Evolutionary conservation across 2,113 vertebrate species (phyloP).

Genomic region (Antigone vipio): DNA sequence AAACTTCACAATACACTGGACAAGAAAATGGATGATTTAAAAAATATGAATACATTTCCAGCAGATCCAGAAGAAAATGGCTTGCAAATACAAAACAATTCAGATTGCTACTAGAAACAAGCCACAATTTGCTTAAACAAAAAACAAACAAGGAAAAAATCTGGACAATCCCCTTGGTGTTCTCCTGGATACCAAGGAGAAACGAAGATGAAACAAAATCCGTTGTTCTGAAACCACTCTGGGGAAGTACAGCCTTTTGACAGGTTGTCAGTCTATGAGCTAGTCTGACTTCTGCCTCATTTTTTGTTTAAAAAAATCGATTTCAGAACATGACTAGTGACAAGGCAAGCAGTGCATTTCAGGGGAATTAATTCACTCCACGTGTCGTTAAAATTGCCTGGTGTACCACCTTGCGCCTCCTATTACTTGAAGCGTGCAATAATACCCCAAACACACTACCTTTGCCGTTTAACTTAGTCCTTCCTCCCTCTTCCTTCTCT

Average conservation of each 20-base stretch:
- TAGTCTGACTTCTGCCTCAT: not conserved
- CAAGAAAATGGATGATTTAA: not conserved
- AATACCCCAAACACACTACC: not conserved
- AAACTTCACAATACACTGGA: not conserved
- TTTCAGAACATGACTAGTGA: constrained; percentile 1
- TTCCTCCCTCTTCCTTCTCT: not conserved
- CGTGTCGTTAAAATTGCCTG: not conserved
- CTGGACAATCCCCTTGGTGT: not conserved
- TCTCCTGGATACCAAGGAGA: not conserved
- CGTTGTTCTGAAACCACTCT: fast-evolving
- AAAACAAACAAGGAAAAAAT: not conserved
- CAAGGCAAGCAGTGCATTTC: not conserved
- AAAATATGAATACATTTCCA: not conserved
- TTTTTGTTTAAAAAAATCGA: constrained; percentile 17
- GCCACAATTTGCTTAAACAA: not conserved
- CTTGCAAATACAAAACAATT: not conserved
- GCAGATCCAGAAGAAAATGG: not conserved
- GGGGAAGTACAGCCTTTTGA: not conserved
- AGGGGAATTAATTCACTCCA: not conserved
- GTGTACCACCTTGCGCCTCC: not conserved
- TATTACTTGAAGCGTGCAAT: not conserved
- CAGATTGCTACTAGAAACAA: not conserved
- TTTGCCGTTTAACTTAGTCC: not conserved
- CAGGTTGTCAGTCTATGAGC: not conserved
- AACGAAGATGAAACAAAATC: not conserved